Conservation (phyloP, 2,113 vertebrate species). For the Odontesthes bonariensis region DNA sequence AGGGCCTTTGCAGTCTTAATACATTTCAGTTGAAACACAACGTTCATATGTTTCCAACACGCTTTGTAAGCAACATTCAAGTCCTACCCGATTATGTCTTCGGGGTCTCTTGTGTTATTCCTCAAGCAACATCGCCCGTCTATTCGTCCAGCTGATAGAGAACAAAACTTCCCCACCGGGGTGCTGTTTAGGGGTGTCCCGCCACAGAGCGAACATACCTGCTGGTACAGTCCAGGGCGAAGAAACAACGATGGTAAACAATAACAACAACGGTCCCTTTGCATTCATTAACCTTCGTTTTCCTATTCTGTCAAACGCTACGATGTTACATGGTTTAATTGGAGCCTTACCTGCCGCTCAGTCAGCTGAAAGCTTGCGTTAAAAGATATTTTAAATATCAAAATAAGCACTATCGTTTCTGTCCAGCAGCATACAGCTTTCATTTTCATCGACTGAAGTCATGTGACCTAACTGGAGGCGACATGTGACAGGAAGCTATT, state of each 20-base stretch:
- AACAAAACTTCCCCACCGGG: constrained; percentile 73
- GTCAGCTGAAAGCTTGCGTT: constrained; percentile 39
- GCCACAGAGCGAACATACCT: constrained; percentile 78
- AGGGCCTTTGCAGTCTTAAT: too few relatives aligned
- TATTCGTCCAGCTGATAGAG: constrained; percentile 58
- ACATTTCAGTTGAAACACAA: background rate
- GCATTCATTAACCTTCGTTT: background rate
- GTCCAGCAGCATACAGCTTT: constrained; percentile 57
- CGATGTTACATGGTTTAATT: background rate
- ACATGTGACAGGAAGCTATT: constrained; percentile 66
- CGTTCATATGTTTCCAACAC: background rate
- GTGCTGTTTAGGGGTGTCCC: constrained; percentile 62
- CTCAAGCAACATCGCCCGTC: constrained; percentile 78
- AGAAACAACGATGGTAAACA: background rate
- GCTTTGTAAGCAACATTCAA: constrained; percentile 4
- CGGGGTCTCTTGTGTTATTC: constrained; percentile 41
- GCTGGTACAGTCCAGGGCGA: background rate
- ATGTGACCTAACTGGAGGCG: constrained; percentile 59
- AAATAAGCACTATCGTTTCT: constrained; percentile 48
- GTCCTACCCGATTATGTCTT: constrained; percentile 77
- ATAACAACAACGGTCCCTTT: background rate
- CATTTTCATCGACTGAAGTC: constrained; percentile 74
- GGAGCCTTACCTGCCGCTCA: constrained; percentile 67
- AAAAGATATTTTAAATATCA: constrained; percentile 60
- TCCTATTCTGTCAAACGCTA: background rate